Percentiles rank a stretch among this genome's conserved stretches.
phyloP scores from a whole-genome alignment of 2,797 vertebrate genomes.

The Centropyge bicolor region DNA sequence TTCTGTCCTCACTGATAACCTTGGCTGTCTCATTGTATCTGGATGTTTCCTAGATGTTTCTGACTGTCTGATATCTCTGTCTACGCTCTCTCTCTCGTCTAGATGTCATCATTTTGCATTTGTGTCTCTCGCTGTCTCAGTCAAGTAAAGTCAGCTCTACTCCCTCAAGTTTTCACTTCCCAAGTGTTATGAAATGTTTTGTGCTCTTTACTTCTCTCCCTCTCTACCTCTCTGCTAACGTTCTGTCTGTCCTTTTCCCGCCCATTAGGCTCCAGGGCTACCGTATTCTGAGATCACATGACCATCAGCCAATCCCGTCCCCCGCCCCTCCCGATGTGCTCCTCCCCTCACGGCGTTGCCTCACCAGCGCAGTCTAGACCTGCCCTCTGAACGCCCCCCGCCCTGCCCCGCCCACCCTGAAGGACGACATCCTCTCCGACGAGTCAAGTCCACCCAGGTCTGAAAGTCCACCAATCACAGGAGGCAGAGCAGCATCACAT shows the following conservation, averaged over 20 bases:
- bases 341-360: conserved; percentile 88
- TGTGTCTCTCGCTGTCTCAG: conserved; percentile 18
- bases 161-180: conserved; percentile 13
- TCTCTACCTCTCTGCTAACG: conserved; percentile 31
- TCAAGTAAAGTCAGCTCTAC: neutral
- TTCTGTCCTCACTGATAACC: conserved; percentile 13
- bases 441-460: conserved; percentile 86
- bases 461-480: conserved; percentile 70
- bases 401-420: conserved; percentile 78
- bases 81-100: neutral
- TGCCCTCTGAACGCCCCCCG: conserved; percentile 68
- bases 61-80: conserved; percentile 21
- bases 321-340: conserved; percentile 91
- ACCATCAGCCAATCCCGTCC: conserved; percentile 90
- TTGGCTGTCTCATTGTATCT: conserved; percentile 2
- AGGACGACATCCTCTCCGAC: conserved; percentile 76
- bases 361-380: conserved; percentile 91
- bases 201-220: neutral
- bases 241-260: neutral
- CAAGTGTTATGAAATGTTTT: neutral
- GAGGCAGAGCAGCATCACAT: conserved; percentile 34
- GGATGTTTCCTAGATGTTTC: neutral
- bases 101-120: conserved; percentile 29
- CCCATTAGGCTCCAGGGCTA: conserved; percentile 88
- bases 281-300: conserved; percentile 93